These are phyloP conservation scores for Caenorhabditis tropicalis DNA, from an alignment of 1,140 invertebrate genomes.

Conservation along the genomic window DNA sequence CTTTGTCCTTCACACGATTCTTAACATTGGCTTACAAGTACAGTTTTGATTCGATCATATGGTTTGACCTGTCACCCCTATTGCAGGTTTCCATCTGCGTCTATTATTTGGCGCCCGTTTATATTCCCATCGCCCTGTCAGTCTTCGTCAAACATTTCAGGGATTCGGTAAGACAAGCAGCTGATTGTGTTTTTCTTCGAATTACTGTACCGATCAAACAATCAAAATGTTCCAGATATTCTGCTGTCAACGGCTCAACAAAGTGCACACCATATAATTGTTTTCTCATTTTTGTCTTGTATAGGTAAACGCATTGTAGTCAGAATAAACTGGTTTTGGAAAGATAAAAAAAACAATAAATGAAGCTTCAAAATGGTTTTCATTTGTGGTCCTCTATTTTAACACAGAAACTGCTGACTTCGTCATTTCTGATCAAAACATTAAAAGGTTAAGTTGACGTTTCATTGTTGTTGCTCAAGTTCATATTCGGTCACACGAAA, in stretches of 20 bases:
- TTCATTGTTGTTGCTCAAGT: neutral
- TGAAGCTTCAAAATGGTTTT: neutral
- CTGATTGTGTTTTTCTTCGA: neutral
- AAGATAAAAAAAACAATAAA: neutral
- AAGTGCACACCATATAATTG: constrained; percentile 24
- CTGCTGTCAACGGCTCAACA: constrained; percentile 32
- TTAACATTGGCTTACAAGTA: constrained; percentile 37
- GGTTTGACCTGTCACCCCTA: neutral
- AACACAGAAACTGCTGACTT: neutral
- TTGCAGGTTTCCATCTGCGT: constrained; percentile 39
- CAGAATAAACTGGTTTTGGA: constrained; percentile 19
- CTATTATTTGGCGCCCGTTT: constrained; percentile 16
- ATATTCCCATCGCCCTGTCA: constrained; percentile 22
- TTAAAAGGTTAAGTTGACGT: neutral
- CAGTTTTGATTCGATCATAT: constrained; percentile 3
- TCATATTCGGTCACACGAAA: neutral
- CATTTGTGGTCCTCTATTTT: neutral
- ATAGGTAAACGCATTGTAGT: neutral
- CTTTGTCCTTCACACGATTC: constrained; percentile 27
- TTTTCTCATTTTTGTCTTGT: neutral
- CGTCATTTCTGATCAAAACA: constrained; percentile 2
- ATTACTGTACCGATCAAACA: neutral
- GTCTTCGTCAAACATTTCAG: constrained; percentile 40
- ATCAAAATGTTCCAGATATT: neutral
- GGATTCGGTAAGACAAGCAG: constrained; percentile 24